Evolutionary conservation across 1,140 invertebrate species (phyloP), one percentile per base, ranked within the genome.

Genomic region (Halesus radiatus): DNA sequence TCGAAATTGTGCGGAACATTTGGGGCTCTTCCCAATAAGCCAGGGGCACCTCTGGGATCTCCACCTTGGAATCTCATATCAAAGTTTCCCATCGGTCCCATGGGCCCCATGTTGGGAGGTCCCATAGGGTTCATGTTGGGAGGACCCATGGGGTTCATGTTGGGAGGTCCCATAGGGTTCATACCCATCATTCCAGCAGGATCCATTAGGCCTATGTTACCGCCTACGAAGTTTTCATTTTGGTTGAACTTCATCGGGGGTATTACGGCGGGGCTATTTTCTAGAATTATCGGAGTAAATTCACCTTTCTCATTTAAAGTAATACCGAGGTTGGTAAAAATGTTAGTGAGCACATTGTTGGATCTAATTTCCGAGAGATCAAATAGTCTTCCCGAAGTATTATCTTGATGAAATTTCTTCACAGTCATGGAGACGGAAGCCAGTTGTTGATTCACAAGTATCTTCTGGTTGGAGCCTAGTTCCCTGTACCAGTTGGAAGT

Each of bases 401-500:
- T 88, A 81, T 90, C 90, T 75, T 90, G 90, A 74, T 92, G 91
- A 84, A 88, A 89, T 79, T 90, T 89, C 84, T 91, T 92, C 18
- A 93, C 88, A 85, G 90, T 91, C 77, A 90, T 88, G 6, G 92
- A 90, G 1, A 94, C 89, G 52, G 90, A 86, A 3, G 91, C 91
- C 81, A 94, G 85, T 85, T 93, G 89, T 84, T 93, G 92, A 85
- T 93, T 94, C 1, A 93, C 89, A 85, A 92, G 90, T 81, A 94
- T 90, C 86, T 93, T 94, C 84, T 93, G 91, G 75, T 92, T 93
- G 62, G 92, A 92, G 75, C 91, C 92, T 20, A 93, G 85, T 64
- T 92, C 91, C 84, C 91, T 92, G 84, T 93, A 94, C 90, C 93
- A 93, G 26, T 89, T 90, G 1, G 92, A 93, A 84, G 88, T 91